These are phyloP conservation scores for Apotomis betuletana DNA, from an alignment of 2,888 invertebrate species.

Conservation along the genomic window DNA sequence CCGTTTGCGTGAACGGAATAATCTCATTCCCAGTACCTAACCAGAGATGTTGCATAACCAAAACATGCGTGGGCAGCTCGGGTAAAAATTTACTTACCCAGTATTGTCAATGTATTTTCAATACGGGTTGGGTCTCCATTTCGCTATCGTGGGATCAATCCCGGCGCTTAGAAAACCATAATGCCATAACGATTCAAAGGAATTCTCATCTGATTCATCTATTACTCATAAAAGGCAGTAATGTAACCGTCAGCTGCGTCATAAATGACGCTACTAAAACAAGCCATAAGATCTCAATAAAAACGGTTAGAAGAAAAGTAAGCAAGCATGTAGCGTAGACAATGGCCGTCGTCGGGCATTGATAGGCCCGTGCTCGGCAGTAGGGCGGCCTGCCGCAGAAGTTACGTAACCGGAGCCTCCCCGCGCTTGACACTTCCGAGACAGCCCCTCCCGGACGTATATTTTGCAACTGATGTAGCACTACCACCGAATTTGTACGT, in stretches of 20 bases:
- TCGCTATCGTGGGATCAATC: background rate
- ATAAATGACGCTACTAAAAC: slow-evolving; percentile 38
- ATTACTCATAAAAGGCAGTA: background rate
- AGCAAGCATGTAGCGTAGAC: slow-evolving; percentile 60
- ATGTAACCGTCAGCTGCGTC: slow-evolving; percentile 16
- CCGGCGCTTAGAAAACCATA: background rate
- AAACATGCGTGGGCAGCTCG: slow-evolving; percentile 7
- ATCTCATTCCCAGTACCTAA: slow-evolving; percentile 3
- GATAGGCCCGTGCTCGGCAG: slow-evolving; percentile 47
- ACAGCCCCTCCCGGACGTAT: slow-evolving; percentile 49
- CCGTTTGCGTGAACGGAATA: slow-evolving; percentile 30
- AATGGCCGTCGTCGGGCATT: slow-evolving; percentile 58
- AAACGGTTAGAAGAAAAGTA: slow-evolving; percentile 52
- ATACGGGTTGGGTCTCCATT: slow-evolving; percentile 1
- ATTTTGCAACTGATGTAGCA: slow-evolving; percentile 47
- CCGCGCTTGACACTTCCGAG: slow-evolving; percentile 63
- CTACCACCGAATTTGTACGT: slow-evolving; percentile 38
- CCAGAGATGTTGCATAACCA: slow-evolving; percentile 19
- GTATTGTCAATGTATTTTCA: slow-evolving; percentile 1
- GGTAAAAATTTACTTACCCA: slow-evolving; percentile 11
- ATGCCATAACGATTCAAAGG: background rate
- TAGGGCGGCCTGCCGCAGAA: slow-evolving; percentile 58
- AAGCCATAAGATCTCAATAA: slow-evolving; percentile 37
- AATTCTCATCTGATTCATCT: slow-evolving; percentile 18
- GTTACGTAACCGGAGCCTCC: slow-evolving; percentile 61